Evolutionary conservation across 2,888 invertebrate genomes (phyloP).

Genomic region (Odiellus spinosus): DNA sequence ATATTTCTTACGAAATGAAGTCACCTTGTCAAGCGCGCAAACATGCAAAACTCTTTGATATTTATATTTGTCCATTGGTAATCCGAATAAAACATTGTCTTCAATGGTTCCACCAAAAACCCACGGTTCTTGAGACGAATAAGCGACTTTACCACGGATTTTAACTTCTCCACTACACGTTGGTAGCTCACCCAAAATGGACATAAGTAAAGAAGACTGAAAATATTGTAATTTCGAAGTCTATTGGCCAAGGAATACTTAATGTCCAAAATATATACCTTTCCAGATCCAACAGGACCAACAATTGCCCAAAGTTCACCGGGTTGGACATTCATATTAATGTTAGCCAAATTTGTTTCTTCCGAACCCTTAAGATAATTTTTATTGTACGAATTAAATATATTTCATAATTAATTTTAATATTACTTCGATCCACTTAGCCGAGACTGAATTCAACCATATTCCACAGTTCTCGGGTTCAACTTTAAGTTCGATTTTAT

Average conservation of each 20-base stretch:
- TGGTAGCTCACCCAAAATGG: slow-evolving; percentile 54
- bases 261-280: no score
- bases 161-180: slow-evolving; percentile 43
- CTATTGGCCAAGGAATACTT: no score
- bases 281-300: slow-evolving; percentile 77
- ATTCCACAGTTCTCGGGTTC: slow-evolving; percentile 15
- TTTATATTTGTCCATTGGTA: slow-evolving; percentile 39
- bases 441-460: slow-evolving; percentile 16
- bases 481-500: slow-evolving; percentile 11
- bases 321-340: slow-evolving; percentile 27
- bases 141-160: slow-evolving; percentile 43
- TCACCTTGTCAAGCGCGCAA: slow-evolving; percentile 33
- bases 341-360: slow-evolving; percentile 20
- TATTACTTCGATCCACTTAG: slow-evolving; percentile 5
- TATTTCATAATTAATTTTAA: no score
- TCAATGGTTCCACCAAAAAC: slow-evolving; percentile 54
- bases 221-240: slow-evolving; percentile 18
- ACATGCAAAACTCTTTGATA: slow-evolving; percentile 37
- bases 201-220: slow-evolving; percentile 30
- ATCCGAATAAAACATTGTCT: slow-evolving; percentile 85
- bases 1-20: no score
- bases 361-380: slow-evolving; percentile 7
- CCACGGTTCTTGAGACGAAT: slow-evolving; percentile 59
- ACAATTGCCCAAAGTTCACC: slow-evolving; percentile 53
- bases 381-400: no score